phyloP scores from a whole-genome alignment of 2,113 vertebrate genomes.

The Cryptomyrus ogoouensis region DNA sequence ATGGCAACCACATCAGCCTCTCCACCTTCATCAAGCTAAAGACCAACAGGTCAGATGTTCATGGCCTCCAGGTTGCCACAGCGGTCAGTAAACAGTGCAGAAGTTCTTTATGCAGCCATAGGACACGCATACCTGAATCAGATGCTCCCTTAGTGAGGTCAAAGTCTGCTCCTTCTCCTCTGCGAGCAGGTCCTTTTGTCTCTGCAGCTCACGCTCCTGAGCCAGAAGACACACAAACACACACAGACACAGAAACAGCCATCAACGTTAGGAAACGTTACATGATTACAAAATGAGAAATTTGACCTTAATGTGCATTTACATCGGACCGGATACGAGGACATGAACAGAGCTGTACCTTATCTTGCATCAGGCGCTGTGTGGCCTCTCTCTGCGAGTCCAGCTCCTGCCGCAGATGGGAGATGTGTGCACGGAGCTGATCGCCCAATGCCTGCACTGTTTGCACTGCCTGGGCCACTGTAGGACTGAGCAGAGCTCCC shows the following conservation, averaged over 20 bases:
- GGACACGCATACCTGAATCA: conserved; percentile 43
- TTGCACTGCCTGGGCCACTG: conserved; percentile 40
- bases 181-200: conserved; percentile 50
- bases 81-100: neutral
- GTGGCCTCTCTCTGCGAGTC: conserved; percentile 41
- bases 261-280: neutral
- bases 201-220: conserved; percentile 51
- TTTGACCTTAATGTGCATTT: neutral
- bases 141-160: conserved; percentile 49
- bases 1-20: neutral
- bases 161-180: conserved; percentile 50
- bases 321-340: neutral
- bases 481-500: conserved; percentile 34
- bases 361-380: conserved; percentile 41
- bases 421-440: conserved; percentile 45
- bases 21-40: neutral
- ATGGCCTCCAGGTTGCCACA: neutral
- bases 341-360: conserved; percentile 41
- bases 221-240: conserved; percentile 18
- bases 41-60: neutral
- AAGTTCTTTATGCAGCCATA: neutral
- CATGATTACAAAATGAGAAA: neutral
- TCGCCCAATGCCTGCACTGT: conserved; percentile 47
- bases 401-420: conserved; percentile 45
- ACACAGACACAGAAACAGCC: neutral